Conservation (phyloP, 2,113 vertebrate genomes). For the Trematomus loennbergii region DNA sequence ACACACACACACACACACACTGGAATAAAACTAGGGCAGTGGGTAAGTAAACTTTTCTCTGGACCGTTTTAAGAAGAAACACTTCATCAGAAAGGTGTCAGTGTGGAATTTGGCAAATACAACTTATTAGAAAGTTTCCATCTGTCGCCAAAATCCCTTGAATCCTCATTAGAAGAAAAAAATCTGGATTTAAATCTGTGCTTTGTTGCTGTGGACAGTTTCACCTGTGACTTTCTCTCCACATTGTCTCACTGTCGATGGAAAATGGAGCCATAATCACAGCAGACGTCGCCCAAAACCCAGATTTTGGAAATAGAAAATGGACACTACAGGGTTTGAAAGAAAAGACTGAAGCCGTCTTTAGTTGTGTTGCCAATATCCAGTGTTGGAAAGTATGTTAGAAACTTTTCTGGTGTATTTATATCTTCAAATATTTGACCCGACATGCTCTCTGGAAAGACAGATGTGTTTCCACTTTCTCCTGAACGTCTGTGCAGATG, state of each 20-base stretch:
- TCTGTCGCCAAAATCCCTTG: not conserved
- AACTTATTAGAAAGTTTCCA: not conserved
- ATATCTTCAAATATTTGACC: not conserved
- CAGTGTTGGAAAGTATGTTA: not conserved
- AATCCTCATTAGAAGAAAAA: not conserved
- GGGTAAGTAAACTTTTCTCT: slow-evolving; percentile 31
- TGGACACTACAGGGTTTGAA: not conserved
- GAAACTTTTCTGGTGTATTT: not conserved
- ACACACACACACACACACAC: too few relatives aligned
- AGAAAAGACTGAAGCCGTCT: not conserved
- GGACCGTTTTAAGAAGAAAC: slow-evolving; percentile 19
- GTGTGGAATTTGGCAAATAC: slow-evolving; percentile 12
- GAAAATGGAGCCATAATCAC: not conserved
- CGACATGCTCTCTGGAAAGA: not conserved
- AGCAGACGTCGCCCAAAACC: not conserved
- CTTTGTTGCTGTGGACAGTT: not conserved
- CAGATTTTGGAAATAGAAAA: not conserved
- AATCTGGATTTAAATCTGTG: not conserved
- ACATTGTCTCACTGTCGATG: not conserved
- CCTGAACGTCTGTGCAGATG: too few relatives aligned
- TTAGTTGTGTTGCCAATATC: slow-evolving; percentile 3
- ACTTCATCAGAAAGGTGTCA: slow-evolving; percentile 22
- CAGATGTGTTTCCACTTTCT: too few relatives aligned
- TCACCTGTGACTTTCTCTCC: not conserved
- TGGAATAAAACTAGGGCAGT: slow-evolving; percentile 43